A percentile compares a stretch with the other conserved stretches of the same genome.
Evolutionary conservation across 1,140 invertebrate species (phyloP).

Genomic region (Matsumurasca onukii): DNA sequence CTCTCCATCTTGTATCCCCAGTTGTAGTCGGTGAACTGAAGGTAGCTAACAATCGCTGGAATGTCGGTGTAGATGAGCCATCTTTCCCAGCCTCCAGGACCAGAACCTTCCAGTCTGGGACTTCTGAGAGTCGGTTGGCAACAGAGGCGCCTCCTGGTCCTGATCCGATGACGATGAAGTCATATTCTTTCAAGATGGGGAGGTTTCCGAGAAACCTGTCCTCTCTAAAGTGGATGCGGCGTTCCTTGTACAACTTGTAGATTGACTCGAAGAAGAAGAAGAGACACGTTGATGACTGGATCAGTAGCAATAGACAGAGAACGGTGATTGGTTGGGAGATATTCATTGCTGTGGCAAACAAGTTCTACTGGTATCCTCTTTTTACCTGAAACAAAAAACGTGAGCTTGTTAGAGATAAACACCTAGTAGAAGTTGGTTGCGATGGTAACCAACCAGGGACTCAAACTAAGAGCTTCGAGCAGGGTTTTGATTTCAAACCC

Average conservation of each 20-base stretch:
- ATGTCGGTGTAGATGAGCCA: slow-evolving; percentile 67
- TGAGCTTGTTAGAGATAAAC: too few relatives aligned
- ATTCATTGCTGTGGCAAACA: too few relatives aligned
- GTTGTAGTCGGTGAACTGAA: slow-evolving; percentile 58
- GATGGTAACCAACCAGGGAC: too few relatives aligned
- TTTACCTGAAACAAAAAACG: too few relatives aligned
- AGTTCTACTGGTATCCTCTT: too few relatives aligned
- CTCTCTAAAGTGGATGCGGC: slow-evolving; percentile 40
- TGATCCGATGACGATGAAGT: slow-evolving; percentile 52
- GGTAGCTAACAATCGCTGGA: slow-evolving; percentile 59
- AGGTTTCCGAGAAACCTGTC: slow-evolving; percentile 38
- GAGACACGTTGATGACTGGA: too few relatives aligned
- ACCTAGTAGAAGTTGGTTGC: too few relatives aligned
- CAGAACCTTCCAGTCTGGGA: slow-evolving; percentile 51
- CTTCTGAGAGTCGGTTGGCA: slow-evolving; percentile 57
- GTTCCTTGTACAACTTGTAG: slow-evolving; percentile 37
- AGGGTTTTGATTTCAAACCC: too few relatives aligned
- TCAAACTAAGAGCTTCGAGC: too few relatives aligned
- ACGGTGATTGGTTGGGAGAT: too few relatives aligned
- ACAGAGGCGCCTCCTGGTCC: slow-evolving; percentile 59
- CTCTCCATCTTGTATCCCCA: slow-evolving; percentile 69
- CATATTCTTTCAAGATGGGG: slow-evolving; percentile 41
- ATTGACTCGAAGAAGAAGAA: slow-evolving; percentile 31
- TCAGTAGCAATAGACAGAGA: too few relatives aligned
- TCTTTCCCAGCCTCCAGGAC: slow-evolving; percentile 63